These are phyloP conservation scores for Drosophila varians DNA, from an alignment of 1,140 invertebrate genomes.

Conservation along the genomic window DNA sequence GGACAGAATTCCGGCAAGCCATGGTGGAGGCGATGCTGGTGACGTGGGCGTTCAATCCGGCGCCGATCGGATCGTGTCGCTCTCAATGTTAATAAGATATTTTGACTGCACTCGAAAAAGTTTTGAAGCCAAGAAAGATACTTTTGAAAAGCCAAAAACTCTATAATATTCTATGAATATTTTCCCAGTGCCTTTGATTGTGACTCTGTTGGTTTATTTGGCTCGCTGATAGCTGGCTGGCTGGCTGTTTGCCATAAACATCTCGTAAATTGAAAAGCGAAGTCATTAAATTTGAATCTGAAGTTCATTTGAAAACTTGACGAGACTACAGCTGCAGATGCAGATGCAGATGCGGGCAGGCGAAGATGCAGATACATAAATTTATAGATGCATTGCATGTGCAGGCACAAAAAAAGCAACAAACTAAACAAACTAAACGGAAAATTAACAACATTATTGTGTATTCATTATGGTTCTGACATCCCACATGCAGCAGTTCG, in stretches of 20 bases:
- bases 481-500: conserved; percentile 54
- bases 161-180: too few relatives aligned
- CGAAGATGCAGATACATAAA: conserved; percentile 34
- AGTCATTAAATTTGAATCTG: conserved; percentile 62
- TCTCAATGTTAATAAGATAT: conserved; percentile 28
- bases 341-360: conserved; percentile 50
- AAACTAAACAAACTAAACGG: conserved; percentile 21
- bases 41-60: conserved; percentile 40
- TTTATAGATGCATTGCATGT: conserved; percentile 42
- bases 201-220: conserved; percentile 40
- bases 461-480: conserved; percentile 65
- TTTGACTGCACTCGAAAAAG: conserved; percentile 4
- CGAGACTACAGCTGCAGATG: conserved; percentile 28
- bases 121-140: background rate
- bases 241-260: conserved; percentile 55
- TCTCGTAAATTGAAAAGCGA: conserved; percentile 62
- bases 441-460: conserved; percentile 76
- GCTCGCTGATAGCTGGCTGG: conserved; percentile 32
- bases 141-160: background rate
- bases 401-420: conserved; percentile 30
- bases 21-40: conserved; percentile 21
- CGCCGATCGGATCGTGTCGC: conserved; percentile 26
- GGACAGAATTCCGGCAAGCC: conserved; percentile 35
- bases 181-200: too few relatives aligned
- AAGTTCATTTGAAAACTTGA: conserved; percentile 56